Evolutionary conservation across 2,888 invertebrate species (phyloP).

Genomic region (Ochropacha duplaris): DNA sequence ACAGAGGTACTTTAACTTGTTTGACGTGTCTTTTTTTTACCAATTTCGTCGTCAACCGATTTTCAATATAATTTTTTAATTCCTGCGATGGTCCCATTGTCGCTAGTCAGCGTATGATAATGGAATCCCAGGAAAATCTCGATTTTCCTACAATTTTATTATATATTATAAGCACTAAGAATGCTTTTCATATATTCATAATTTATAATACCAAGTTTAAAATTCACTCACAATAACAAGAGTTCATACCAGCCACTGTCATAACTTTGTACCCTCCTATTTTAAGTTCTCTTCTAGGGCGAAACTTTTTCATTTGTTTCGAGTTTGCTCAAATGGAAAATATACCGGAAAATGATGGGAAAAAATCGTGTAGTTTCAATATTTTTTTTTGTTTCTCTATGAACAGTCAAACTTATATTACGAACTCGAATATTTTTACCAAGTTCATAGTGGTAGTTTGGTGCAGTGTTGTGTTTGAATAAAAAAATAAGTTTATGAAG

Average conservation of each 20-base stretch:
- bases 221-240: slow-evolving; percentile 13
- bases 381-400: neutral
- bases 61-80: no score
- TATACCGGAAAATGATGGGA: slow-evolving; percentile 12
- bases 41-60: no score
- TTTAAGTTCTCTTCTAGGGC: slow-evolving; percentile 30
- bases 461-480: no score
- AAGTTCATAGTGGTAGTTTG: neutral
- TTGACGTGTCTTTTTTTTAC: no score
- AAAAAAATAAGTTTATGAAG: no score
- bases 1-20: no score
- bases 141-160: no score
- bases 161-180: no score
- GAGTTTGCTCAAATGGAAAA: slow-evolving; percentile 16
- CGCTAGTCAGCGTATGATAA: no score
- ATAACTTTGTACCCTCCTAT: slow-evolving; percentile 38
- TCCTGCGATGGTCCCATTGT: no score
- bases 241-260: slow-evolving; percentile 18
- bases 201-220: slow-evolving; percentile 8
- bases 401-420: neutral
- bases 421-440: neutral
- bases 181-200: no score
- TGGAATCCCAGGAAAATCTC: no score
- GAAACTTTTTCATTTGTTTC: slow-evolving; percentile 35
- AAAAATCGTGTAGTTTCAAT: slow-evolving; percentile 6